These are phyloP conservation scores for Stictonetta naevosa DNA, from an alignment of 2,113 vertebrate genomes.

Conservation along the genomic window DNA sequence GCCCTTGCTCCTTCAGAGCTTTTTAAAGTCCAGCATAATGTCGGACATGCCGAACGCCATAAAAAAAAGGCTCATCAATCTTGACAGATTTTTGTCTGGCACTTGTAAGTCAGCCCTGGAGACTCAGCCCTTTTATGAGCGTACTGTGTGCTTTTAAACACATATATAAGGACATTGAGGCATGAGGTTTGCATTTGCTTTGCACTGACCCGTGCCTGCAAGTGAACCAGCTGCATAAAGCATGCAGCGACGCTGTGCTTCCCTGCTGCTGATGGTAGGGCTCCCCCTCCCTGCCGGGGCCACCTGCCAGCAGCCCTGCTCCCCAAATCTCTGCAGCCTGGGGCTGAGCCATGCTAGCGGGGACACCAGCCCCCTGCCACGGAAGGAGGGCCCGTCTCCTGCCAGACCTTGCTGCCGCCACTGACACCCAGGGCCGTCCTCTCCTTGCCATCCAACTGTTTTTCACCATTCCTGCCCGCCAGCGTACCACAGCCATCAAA, in stretches of 20 bases:
- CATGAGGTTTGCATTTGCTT: constrained; percentile 50
- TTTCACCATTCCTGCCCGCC: constrained; percentile 27
- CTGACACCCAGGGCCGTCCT: background rate
- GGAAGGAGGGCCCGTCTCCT: background rate
- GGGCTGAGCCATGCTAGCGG: rapidly evolving
- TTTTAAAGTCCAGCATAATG: constrained; percentile 10
- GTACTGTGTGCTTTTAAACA: constrained; percentile 9
- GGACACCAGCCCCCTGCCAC: background rate
- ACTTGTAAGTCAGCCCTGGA: constrained; percentile 23
- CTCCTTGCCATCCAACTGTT: rapidly evolving
- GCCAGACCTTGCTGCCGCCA: background rate
- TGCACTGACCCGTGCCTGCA: background rate
- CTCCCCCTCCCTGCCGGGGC: background rate
- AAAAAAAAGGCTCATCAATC: background rate
- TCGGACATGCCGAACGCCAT: background rate
- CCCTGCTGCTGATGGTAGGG: background rate
- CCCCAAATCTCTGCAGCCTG: background rate
- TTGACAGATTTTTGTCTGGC: constrained; percentile 40
- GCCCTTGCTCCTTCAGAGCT: background rate
- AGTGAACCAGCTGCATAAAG: background rate
- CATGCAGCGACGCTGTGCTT: background rate
- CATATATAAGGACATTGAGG: background rate
- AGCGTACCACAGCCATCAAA: constrained; percentile 39
- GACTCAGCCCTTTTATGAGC: constrained; percentile 32
- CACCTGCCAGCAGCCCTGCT: background rate